Base-by-base conservation (phyloP, 2,797 vertebrate species). In the Lemur catta region DNA sequence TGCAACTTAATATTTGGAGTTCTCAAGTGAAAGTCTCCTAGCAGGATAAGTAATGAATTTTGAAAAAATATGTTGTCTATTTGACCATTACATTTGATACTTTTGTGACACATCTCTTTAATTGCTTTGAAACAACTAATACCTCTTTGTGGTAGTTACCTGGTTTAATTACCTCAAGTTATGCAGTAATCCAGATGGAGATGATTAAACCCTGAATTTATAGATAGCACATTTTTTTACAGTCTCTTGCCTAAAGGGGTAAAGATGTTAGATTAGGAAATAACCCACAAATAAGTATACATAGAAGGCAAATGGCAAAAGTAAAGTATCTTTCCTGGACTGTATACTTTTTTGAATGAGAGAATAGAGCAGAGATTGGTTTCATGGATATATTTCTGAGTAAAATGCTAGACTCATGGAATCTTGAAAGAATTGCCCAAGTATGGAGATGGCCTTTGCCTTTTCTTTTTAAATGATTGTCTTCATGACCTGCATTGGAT, bases 381-480 rank as follows among this genome's bases (percentile, higher is more conserved):
- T 96, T 82, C 30, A 3, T 38, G 33, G 74, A 9, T 95, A 7
- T 72, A n/a, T 63, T 95, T 81, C 69, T 93, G 30, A 92, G 78
- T 82, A 91, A 84, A 89, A 72, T 84, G 26, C 15, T 67, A 71
- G 57, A 87, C 28, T 79, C 33, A 7, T 72, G 57, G 59, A 87
- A 26, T 92, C 30, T 72, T 80, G 28, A 95, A 87, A 67, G 35
- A 88, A 84, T 38, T 63, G 7, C 7, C 28, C 38, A 84, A 76
- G 20, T 71, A 18, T 59, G 46, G 71, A 93, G 38, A 48, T 52
- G 22, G 28, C 1, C 57, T 84, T 94, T 76, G 41, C 15, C n/a
- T 97, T 86, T 74, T 55, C 63, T 57, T 79, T 96, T 95, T 48
- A 67, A 87, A 74, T 10, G 35, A 26, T 91, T 89, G 26, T 59